These are phyloP conservation scores for Plotosus lineatus DNA, from an alignment of 2,113 vertebrate genomes.

Conservation along the genomic window DNA sequence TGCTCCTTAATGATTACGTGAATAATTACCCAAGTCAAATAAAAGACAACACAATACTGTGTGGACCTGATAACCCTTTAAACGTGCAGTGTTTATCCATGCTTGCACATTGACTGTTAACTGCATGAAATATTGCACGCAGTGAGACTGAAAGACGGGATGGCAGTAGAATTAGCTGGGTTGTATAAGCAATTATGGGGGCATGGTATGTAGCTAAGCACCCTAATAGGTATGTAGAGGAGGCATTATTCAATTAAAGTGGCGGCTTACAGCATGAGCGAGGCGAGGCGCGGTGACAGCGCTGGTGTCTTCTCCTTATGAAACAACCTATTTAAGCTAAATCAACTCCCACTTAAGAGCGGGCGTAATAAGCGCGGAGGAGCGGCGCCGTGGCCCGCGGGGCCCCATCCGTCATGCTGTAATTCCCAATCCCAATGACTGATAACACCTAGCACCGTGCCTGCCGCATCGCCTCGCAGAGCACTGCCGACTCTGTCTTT, in stretches of 20 bases:
- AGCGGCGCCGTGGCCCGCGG: constrained; percentile 80
- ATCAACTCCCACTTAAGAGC: constrained; percentile 93
- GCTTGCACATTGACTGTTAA: constrained; percentile 55
- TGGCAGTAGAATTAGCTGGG: constrained; percentile 70
- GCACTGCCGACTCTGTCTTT: constrained; percentile 57
- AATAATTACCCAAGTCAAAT: constrained; percentile 51
- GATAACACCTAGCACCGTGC: constrained; percentile 79
- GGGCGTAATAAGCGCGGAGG: constrained; percentile 82
- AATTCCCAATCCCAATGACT: constrained; percentile 91
- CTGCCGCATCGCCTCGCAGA: constrained; percentile 68
- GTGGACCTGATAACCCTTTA: constrained; percentile 56
- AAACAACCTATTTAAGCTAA: constrained; percentile 94
- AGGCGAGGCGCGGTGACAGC: constrained; percentile 76
- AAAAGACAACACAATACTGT: constrained; percentile 49
- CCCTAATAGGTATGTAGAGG: constrained; percentile 75
- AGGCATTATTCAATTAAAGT: constrained; percentile 89
- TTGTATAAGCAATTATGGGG: constrained; percentile 75
- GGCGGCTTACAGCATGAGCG: constrained; percentile 74
- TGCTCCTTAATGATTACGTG: constrained; percentile 53
- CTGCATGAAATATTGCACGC: constrained; percentile 61
- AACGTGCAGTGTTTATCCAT: constrained; percentile 50
- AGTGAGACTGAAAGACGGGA: constrained; percentile 48
- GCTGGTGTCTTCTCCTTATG: constrained; percentile 79
- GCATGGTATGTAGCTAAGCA: constrained; percentile 73
- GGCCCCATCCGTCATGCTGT: constrained; percentile 89